Evolutionary conservation across 2,113 vertebrate genomes (phyloP), one percentile per base, ranked within the genome.

Genomic region (Halcyon malimbica): DNA sequence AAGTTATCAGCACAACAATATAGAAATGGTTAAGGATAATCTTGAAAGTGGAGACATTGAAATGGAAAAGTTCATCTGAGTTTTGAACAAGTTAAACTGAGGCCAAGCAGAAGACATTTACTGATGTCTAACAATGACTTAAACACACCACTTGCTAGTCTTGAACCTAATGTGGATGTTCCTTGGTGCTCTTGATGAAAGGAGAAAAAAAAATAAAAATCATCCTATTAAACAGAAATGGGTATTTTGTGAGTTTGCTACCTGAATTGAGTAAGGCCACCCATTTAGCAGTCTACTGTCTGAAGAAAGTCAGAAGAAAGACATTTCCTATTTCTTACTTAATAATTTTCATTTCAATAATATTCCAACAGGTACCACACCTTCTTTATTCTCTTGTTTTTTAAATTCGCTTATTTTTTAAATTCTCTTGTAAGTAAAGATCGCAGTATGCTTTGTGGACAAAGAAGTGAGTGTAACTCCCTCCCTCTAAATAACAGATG

Each of bases 291-390:
- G n/a, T 21, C 33, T n/a, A 59, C 18, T 62, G 29, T 14, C 12
- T 16, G 35, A 35, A 35, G 35, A 35, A 35, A 85, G 33, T 12
- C 48, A 82, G 8, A 68, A 14, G 16, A 63, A 70, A 75, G 11
- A 12, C 4, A 12, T 37, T 56, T 82, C 71, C 31, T 53, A 21
- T 13, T 82, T 71, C 39, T 83, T 67, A 62, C 57, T 86, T 77
- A 10, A 20, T 28, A 59, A 21, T 48, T 44, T 42, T 26, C 6
- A 42, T 50, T 65, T 71, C 62, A 83, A 2, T 37, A 83, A 2
- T 37, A 87, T 41, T 60, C 64, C 29, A 46, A 35, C 5, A 46
- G 18, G 39, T 29, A 14, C 8, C 0, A 0, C 13, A 89, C 21
- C 11, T 67, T 57, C 26, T 67, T 60, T 67, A 46, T 54, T 57